Evolutionary conservation across 2,113 vertebrate genomes (phyloP).

Genomic region (Syngnathus typhle): DNA sequence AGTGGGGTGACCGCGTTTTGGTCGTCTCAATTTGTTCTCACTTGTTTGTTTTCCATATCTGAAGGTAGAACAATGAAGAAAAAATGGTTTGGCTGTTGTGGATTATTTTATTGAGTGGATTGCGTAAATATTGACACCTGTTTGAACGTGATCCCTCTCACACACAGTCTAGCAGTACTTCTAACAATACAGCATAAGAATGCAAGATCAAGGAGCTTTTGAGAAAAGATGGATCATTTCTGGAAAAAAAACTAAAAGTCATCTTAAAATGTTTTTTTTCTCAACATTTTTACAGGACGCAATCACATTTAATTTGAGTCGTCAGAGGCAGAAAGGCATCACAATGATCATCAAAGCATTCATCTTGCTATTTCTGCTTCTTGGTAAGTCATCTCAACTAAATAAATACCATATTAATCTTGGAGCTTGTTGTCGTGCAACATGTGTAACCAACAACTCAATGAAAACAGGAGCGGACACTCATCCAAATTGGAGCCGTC

Average conservation of each 20-base stretch:
- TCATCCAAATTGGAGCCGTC: background rate
- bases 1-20: too few species aligned
- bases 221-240: background rate
- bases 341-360: conserved; percentile 12
- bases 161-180: too few species aligned
- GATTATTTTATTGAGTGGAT: too few species aligned
- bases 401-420: too few species aligned
- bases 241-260: background rate
- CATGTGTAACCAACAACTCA: background rate
- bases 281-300: conserved; percentile 7
- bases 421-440: background rate
- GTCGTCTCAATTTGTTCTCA: too few species aligned
- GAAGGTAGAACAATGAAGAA: too few species aligned
- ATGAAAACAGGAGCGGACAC: background rate
- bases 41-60: too few species aligned
- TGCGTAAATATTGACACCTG: too few species aligned
- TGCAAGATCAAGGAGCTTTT: background rate
- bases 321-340: background rate
- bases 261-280: background rate
- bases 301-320: background rate
- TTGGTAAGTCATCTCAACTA: conserved; percentile 9
- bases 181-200: too few species aligned
- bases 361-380: background rate
- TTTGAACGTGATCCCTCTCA: too few species aligned
- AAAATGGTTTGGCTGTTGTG: too few species aligned